Base-by-base conservation (phyloP, 2,113 vertebrate species). In the Dasyprocta punctata region DNA sequence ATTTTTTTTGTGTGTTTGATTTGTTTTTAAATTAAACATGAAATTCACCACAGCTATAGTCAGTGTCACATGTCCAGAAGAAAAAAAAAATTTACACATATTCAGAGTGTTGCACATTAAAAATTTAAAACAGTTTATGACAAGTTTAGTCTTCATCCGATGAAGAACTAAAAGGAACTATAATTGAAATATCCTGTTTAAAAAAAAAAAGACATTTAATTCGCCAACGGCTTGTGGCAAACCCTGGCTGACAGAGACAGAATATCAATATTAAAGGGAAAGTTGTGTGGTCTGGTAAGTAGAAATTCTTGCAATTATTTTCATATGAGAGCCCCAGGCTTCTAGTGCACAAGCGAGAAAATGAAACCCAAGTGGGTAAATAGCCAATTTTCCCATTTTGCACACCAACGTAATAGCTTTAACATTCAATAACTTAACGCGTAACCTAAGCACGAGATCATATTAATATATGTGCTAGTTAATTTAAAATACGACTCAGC, bases 211-310 rank as follows among this genome's bases (percentile, higher is more conserved):
- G 84, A 86, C 22, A 85, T 96, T 97, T 94, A 81, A 95, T 86
- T 96, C 97, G 52, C 78, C 77, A 92, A 0, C 88, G 49, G 83
- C 69, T 92, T 93, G 49, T 96, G 84, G 56, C 61, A 97, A 84
- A 85, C 52, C 52, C n/a, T 60, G 22, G 3, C 14, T 97, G 58
- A 11, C 63, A 77, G 44, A 97, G 44, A 90, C 0, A 20, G 26
- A 90, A 38, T 89, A 82, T 87, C 38, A 87, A 28, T 82, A 81
- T 83, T 73, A 89, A 82, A 92, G 56, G 20, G 33, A 13, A 83
- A 90, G 78, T 78, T 8, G 2, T 73, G 82, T 67, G 33, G 63
- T 60, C 47, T 61, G 38, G 24, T 38, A 54, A 80, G 38, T 49
- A 73, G n/a, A 87, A 82, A 90, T 73, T 82, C 47, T 80, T 89